A percentile compares a stretch with the other conserved stretches of the same genome.
phyloP scores from a whole-genome alignment of 2,888 invertebrate genomes.

The Aspidiotus destructor region DNA sequence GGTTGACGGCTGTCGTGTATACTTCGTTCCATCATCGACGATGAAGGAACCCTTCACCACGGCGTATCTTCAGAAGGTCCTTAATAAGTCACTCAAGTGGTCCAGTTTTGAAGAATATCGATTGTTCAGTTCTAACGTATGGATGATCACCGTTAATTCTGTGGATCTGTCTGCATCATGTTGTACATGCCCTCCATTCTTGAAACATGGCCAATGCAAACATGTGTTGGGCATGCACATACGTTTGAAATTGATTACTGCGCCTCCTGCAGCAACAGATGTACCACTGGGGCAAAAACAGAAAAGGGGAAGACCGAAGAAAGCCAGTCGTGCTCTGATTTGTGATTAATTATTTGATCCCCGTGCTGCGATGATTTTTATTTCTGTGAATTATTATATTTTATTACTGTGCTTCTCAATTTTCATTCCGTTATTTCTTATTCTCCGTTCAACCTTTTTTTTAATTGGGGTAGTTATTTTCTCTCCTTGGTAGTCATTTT shows the following conservation, averaged over 20 bases:
- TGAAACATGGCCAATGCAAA: conserved; percentile 7
- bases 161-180: neutral
- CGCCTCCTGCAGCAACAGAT: conserved; percentile 13
- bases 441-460: no score
- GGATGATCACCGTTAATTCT: conserved; percentile 6
- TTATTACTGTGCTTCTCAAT: no score
- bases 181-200: conserved; percentile 17
- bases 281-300: conserved; percentile 17
- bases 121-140: conserved; percentile 1
- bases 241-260: conserved; percentile 11
- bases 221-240: conserved; percentile 17
- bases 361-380: no score
- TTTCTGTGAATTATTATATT: no score
- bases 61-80: neutral
- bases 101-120: conserved; percentile 3
- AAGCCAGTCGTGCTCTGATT: conserved; percentile 9
- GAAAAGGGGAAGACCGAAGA: conserved; percentile 6
- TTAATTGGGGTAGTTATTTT: no score
- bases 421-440: no score
- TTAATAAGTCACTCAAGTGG: conserved; percentile 6
- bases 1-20: conserved; percentile 1
- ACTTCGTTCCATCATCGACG: conserved; percentile 4
- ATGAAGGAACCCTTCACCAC: neutral
- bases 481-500: no score
- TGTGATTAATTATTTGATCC: conserved; percentile 8